A percentile compares a stretch with the other conserved stretches of the same genome.
These are phyloP conservation scores for Chorisops tibialis DNA, from an alignment of 2,888 invertebrate genomes.

Conservation along the genomic window DNA sequence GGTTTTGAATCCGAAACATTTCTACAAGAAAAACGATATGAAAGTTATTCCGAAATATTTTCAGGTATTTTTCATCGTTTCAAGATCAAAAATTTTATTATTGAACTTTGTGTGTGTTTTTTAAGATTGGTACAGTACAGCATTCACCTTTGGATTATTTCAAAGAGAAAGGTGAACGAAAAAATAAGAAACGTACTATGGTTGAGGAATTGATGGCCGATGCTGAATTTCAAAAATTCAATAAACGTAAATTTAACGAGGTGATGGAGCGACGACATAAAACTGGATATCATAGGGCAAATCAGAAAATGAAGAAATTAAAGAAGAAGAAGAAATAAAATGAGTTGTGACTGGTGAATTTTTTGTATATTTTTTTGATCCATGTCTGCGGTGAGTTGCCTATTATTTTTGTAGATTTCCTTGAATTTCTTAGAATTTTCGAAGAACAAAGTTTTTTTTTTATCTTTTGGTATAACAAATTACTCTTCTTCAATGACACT, in stretches of 20 bases:
- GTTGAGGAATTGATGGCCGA: constrained; percentile 92
- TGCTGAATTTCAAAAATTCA: constrained; percentile 77
- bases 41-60: constrained; percentile 89
- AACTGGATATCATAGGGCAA: constrained; percentile 68
- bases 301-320: constrained; percentile 66
- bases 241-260: constrained; percentile 76
- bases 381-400: no score
- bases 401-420: no score
- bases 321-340: constrained; percentile 44
- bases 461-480: no score
- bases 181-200: constrained; percentile 81
- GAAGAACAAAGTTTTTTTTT: no score
- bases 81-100: neutral
- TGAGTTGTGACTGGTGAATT: neutral
- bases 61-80: constrained; percentile 58
- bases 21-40: constrained; percentile 90
- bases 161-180: constrained; percentile 75
- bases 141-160: constrained; percentile 88
- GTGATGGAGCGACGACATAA: constrained; percentile 69
- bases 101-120: no score
- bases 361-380: no score
- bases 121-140: constrained; percentile 72
- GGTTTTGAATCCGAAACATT: constrained; percentile 85
- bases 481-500: no score
- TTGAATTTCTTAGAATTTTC: no score